These are phyloP conservation scores for Dyspetes luteomarginatus DNA, from an alignment of 2,888 invertebrate species.

Conservation along the genomic window DNA sequence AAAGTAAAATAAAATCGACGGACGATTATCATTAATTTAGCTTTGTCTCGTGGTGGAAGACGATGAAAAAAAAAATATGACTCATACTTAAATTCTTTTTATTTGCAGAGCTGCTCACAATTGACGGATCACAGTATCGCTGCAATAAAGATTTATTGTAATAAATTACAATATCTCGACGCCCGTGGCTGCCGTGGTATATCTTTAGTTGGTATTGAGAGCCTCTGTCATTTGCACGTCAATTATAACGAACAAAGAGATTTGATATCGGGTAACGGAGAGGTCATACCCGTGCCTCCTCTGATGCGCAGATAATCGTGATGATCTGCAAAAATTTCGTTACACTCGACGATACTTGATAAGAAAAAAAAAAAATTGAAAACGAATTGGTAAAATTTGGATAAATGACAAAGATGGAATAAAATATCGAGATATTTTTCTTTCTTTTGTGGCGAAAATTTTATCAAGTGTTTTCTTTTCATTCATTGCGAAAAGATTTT, in stretches of 20 bases:
- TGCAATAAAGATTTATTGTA: conserved; percentile 84
- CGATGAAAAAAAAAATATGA: background rate
- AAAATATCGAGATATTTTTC: background rate
- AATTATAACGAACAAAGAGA: conserved; percentile 70
- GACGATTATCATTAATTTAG: background rate
- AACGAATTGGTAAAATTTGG: background rate
- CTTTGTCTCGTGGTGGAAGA: background rate
- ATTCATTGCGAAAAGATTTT: background rate
- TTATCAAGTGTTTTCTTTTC: no score
- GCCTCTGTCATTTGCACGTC: conserved; percentile 68
- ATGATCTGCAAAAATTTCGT: background rate
- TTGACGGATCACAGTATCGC: conserved; percentile 86
- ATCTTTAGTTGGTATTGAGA: conserved; percentile 81
- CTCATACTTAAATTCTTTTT: conserved; percentile 63
- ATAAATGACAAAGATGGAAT: background rate
- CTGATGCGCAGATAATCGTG: conserved; percentile 67
- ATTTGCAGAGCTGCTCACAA: conserved; percentile 86
- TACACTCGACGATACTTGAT: no score
- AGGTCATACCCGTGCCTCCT: conserved; percentile 66
- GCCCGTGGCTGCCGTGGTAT: conserved; percentile 85
- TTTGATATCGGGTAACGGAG: conserved; percentile 32
- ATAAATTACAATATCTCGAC: conserved; percentile 85
- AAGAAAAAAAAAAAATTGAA: background rate
- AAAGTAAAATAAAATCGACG: conserved; percentile 82
- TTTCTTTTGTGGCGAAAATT: background rate